Conservation (phyloP, 2,113 vertebrate genomes). For the Acanthochromis polyacanthus region DNA sequence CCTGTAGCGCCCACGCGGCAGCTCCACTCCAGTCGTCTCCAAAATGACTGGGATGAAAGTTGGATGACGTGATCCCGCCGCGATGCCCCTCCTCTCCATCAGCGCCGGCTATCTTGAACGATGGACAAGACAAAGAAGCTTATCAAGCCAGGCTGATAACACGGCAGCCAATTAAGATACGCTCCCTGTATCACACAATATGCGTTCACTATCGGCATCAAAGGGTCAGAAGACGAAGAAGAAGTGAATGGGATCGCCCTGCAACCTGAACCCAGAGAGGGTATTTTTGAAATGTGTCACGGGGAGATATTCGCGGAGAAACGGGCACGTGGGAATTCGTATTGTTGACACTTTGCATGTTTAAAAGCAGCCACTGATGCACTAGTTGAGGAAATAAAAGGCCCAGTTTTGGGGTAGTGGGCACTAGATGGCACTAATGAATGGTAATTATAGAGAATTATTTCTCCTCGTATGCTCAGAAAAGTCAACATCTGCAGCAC, state of each 20-base stretch:
- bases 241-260: slow-evolving; percentile 27
- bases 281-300: slow-evolving; percentile 16
- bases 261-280: not conserved
- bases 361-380: not conserved
- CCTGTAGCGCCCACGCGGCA: not conserved
- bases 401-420: slow-evolving; percentile 36
- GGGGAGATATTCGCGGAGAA: not conserved
- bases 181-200: slow-evolving; percentile 56
- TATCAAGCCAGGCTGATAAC: slow-evolving; percentile 71
- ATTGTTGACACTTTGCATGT: not conserved
- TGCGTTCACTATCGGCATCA: slow-evolving; percentile 54
- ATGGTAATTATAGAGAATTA: slow-evolving; percentile 60
- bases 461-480: too few relatives aligned
- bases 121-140: slow-evolving; percentile 77
- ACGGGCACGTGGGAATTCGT: not conserved
- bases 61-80: slow-evolving; percentile 25
- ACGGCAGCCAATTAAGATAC: slow-evolving; percentile 76
- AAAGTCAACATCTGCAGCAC: too few relatives aligned
- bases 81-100: slow-evolving; percentile 18
- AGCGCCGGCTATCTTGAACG: slow-evolving; percentile 46
- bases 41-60: not conserved
- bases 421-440: slow-evolving; percentile 87
- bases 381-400: not conserved
- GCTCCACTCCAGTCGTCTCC: too few relatives aligned
- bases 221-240: slow-evolving; percentile 52